Percentiles rank a stretch among this genome's conserved stretches.
Evolutionary conservation across 2,888 invertebrate genomes (phyloP).

Genomic region (Elmis aenea): DNA sequence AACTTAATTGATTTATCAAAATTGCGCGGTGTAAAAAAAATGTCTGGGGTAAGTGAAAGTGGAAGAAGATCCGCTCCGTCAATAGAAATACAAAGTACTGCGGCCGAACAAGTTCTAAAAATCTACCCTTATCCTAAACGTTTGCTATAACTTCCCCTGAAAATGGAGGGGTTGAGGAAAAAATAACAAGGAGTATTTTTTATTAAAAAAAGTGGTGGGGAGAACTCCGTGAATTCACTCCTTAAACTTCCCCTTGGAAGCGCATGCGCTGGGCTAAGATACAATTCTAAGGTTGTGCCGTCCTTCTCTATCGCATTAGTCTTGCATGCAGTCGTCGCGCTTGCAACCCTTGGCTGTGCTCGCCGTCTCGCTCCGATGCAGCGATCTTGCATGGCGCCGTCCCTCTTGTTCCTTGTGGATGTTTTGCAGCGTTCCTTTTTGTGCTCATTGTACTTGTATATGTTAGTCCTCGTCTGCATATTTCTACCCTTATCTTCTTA

Average conservation of each 20-base stretch:
- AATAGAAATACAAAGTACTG: too few relatives aligned
- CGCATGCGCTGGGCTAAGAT: constrained; percentile 45
- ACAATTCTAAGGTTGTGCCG: constrained; percentile 44
- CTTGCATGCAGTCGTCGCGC: constrained; percentile 39
- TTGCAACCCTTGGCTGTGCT: constrained; percentile 39
- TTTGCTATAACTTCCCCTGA: constrained; percentile 20
- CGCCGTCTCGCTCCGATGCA: constrained; percentile 34
- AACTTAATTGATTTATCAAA: too few relatives aligned
- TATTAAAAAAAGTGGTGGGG: constrained; percentile 36
- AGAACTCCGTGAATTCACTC: constrained; percentile 37
- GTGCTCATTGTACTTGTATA: constrained; percentile 37
- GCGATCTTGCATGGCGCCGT: constrained; percentile 39
- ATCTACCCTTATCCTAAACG: constrained; percentile 12
- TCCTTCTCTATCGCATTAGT: constrained; percentile 37
- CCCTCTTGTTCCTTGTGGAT: constrained; percentile 41
- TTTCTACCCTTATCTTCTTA: constrained; percentile 42
- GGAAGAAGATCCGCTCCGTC: too few relatives aligned
- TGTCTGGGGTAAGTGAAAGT: constrained; percentile 14
- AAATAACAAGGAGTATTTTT: constrained; percentile 42
- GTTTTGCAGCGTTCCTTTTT: constrained; percentile 37
- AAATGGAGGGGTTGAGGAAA: constrained; percentile 38
- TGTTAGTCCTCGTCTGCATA: constrained; percentile 29
- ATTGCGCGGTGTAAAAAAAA: too few relatives aligned
- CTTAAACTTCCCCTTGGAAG: constrained; percentile 37
- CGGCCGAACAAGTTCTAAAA: too few relatives aligned